Conservation (phyloP, 2,113 vertebrate genomes). For the Pipa parva region DNA sequence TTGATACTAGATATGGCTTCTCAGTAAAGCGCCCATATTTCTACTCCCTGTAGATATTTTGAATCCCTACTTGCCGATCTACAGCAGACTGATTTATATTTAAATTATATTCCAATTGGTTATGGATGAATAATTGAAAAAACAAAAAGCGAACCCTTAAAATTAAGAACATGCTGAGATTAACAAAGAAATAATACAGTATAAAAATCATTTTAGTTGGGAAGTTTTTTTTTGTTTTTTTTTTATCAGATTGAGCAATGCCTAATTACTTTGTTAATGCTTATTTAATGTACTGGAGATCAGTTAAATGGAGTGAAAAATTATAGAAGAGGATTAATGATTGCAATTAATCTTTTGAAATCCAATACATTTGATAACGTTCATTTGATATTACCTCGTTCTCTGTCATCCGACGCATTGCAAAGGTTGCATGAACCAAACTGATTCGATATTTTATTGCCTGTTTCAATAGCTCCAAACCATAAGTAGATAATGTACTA, state of each 20-base stretch:
- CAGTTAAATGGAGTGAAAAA: conserved; percentile 44
- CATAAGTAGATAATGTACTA: no score
- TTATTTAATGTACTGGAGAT: conserved; percentile 40
- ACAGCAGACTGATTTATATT: conserved; percentile 14
- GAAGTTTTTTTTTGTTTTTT: no score
- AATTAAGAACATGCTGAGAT: conserved; percentile 29
- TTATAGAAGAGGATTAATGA: conserved; percentile 41
- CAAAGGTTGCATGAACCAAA: neutral
- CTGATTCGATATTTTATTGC: no score
- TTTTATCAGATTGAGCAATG: conserved; percentile 22
- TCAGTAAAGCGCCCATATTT: no score
- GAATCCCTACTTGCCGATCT: no score
- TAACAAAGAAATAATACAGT: conserved; percentile 9
- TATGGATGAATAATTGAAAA: conserved; percentile 35
- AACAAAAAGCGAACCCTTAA: conserved; percentile 23
- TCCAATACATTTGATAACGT: conserved; percentile 34
- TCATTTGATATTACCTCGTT: neutral
- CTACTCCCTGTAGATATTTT: no score
- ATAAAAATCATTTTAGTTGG: conserved; percentile 25
- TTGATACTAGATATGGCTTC: no score
- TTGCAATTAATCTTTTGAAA: conserved; percentile 40
- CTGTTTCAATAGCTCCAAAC: no score
- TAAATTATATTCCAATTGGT: conserved; percentile 30
- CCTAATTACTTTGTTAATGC: conserved; percentile 41
- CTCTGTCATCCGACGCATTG: neutral